Conservation (phyloP, 2,888 invertebrate species). For the Ormyrus labotus region DNA sequence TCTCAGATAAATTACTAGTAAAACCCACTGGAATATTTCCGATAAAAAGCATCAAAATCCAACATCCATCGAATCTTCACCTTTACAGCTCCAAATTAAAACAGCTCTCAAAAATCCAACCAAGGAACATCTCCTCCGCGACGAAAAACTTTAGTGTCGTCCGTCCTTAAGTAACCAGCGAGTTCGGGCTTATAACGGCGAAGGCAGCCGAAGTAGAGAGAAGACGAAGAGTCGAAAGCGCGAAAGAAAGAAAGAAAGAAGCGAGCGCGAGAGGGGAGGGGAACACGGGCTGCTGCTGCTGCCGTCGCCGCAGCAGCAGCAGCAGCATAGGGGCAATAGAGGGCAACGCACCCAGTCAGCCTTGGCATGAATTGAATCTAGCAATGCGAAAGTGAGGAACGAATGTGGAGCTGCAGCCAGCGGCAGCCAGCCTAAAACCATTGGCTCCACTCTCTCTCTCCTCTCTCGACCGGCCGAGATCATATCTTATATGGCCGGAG, state of each 20-base stretch:
- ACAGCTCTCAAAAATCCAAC: background rate
- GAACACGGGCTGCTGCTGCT: constrained; percentile 46
- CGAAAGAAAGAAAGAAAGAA: constrained; percentile 58
- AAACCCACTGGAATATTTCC: too few species aligned
- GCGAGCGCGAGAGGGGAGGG: constrained; percentile 20
- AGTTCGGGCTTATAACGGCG: constrained; percentile 36
- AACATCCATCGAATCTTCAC: too few species aligned
- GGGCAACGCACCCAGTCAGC: constrained; percentile 76
- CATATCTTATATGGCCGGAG: constrained; percentile 33
- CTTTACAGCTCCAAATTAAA: too few species aligned
- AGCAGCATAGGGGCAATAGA: constrained; percentile 74
- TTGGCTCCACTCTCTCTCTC: constrained; percentile 38
- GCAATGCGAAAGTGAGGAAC: constrained; percentile 74
- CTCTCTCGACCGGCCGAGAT: constrained; percentile 24
- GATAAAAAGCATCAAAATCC: too few species aligned
- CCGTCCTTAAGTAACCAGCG: constrained; percentile 34
- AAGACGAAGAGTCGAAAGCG: constrained; percentile 42
- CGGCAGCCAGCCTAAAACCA: constrained; percentile 49
- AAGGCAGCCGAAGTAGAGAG: constrained; percentile 53
- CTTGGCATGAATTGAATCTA: constrained; percentile 76
- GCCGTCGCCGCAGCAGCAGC: constrained; percentile 68
- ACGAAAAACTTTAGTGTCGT: constrained; percentile 15
- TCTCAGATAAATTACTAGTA: too few species aligned
- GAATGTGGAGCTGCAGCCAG: constrained; percentile 24
- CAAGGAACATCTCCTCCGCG: background rate